Percentiles rank a stretch among this genome's conserved stretches.
Conservation (phyloP, 2,888 invertebrate genomes). For the Oscheius myriophilus region DNA sequence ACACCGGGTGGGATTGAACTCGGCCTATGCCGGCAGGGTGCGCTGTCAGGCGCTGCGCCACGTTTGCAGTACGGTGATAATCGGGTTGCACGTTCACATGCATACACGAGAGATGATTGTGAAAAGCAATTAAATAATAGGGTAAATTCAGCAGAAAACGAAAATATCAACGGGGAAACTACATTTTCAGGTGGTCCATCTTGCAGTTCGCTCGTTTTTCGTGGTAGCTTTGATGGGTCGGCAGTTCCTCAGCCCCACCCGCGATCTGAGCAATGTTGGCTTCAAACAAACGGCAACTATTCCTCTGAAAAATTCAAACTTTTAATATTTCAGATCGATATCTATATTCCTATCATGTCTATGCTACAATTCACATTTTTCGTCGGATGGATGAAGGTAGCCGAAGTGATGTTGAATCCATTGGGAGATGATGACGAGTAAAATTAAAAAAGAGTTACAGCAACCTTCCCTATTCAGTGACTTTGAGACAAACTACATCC, state of each 20-base stretch:
- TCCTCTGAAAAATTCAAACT: not conserved
- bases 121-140: too few species aligned
- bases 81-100: too few species aligned
- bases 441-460: not conserved
- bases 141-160: too few species aligned
- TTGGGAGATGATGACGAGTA: conserved; percentile 63
- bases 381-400: conserved; percentile 21
- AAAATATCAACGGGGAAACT: too few species aligned
- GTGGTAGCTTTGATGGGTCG: conserved; percentile 61
- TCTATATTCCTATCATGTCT: conserved; percentile 67
- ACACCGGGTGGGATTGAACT: conserved; percentile 13
- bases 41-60: conserved; percentile 16
- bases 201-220: conserved; percentile 65
- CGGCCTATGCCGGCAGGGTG: not conserved
- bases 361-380: conserved; percentile 52
- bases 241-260: conserved; percentile 52
- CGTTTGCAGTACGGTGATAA: too few species aligned
- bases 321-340: conserved; percentile 49
- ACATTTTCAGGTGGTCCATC: conserved; percentile 60
- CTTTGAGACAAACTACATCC: conserved; percentile 66
- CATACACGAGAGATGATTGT: too few species aligned
- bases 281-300: conserved; percentile 17
- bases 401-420: conserved; percentile 38
- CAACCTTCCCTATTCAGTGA: conserved; percentile 34
- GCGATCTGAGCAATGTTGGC: conserved; percentile 31